Conservation (phyloP, 2,113 vertebrate genomes). For the Platycercus adscitus region DNA sequence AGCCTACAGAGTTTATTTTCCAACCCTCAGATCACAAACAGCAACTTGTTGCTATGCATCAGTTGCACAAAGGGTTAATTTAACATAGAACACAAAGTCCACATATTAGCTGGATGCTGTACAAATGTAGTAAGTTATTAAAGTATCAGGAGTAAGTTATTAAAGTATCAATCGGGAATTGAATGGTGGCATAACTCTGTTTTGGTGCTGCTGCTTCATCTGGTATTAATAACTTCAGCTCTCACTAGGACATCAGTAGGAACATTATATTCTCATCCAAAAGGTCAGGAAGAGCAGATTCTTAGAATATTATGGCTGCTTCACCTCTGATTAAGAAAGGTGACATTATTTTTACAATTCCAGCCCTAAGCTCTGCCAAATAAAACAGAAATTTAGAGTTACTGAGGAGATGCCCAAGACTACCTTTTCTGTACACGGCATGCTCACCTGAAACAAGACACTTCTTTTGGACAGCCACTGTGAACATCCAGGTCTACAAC, state of each 20-base stretch:
- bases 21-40: background rate
- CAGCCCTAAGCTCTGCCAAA: background rate
- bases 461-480: background rate
- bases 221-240: background rate
- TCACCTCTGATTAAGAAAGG: background rate
- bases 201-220: background rate
- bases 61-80: conserved; percentile 11
- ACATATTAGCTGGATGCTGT: background rate
- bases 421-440: background rate
- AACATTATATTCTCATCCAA: background rate
- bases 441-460: background rate
- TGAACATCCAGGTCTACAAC: background rate
- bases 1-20: background rate
- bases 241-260: background rate
- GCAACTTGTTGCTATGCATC: background rate
- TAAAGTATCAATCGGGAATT: rapidly evolving
- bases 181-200: background rate
- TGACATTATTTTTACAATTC: background rate
- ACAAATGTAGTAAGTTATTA: background rate
- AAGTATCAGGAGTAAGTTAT: background rate
- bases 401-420: background rate
- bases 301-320: background rate
- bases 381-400: background rate
- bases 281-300: background rate
- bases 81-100: background rate